A percentile compares a stretch with the other conserved stretches of the same genome.
Evolutionary conservation across 1,140 invertebrate species (phyloP).

Genomic region (Frieseomelitta varia): DNA sequence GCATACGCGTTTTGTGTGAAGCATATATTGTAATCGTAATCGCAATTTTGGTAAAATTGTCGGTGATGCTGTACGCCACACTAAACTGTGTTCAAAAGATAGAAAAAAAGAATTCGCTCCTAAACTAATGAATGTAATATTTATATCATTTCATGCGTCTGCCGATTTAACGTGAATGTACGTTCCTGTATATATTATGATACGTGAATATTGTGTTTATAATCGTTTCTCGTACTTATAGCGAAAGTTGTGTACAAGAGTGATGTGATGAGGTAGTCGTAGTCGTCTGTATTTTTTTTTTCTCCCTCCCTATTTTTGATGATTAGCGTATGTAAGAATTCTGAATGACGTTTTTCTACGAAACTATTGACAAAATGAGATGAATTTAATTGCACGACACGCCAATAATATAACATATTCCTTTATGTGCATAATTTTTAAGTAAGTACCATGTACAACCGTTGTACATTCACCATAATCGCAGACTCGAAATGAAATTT

Average conservation of each 20-base stretch:
- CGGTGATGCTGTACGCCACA: conserved; percentile 76
- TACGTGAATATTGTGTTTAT: conserved; percentile 32
- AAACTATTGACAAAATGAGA: conserved; percentile 17
- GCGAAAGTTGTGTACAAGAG: conserved; percentile 19
- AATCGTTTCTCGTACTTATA: conserved; percentile 17
- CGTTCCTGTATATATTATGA: conserved; percentile 8
- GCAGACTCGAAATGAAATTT: conserved; percentile 69
- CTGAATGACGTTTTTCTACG: conserved; percentile 23
- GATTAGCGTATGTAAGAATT: conserved; percentile 17
- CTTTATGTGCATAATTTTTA: conserved; percentile 38
- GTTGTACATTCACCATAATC: conserved; percentile 71
- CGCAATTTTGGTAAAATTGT: conserved; percentile 73
- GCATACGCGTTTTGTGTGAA: conserved; percentile 59
- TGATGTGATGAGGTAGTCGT: conserved; percentile 13
- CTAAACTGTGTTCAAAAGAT: conserved; percentile 81
- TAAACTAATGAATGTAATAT: conserved; percentile 70
- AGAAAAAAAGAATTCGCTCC: conserved; percentile 64
- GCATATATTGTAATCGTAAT: conserved; percentile 54
- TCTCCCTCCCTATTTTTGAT: not conserved
- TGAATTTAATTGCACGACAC: conserved; percentile 39
- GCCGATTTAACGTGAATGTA: conserved; percentile 72
- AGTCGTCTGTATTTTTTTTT: conserved; percentile 12
- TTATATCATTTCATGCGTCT: conserved; percentile 73
- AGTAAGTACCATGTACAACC: not conserved
- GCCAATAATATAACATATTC: not conserved